phyloP scores from a whole-genome alignment of 2,113 vertebrate species.

The Hipposideros armiger region DNA sequence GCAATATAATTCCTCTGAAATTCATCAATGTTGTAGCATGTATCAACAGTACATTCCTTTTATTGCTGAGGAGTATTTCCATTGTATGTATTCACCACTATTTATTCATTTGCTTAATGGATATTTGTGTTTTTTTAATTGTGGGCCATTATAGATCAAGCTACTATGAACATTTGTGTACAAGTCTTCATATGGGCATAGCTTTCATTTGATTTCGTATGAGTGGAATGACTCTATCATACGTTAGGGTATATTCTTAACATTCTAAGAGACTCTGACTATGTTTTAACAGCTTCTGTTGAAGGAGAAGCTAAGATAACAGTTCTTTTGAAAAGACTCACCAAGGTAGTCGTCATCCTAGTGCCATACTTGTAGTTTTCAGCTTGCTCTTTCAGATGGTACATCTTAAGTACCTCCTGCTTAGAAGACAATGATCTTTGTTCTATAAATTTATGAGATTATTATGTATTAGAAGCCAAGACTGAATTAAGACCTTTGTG shows the following conservation, averaged over 20 bases:
- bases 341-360: background rate
- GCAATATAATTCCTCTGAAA: background rate
- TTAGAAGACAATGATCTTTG: background rate
- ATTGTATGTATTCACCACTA: background rate
- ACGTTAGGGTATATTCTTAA: background rate
- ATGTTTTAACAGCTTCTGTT: background rate
- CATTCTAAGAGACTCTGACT: conserved; percentile 1
- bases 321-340: background rate
- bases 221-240: background rate
- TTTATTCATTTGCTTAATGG: background rate
- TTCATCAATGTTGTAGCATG: background rate
- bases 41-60: background rate
- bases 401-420: background rate
- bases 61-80: background rate
- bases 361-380: background rate
- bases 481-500: background rate
- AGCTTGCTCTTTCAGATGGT: background rate
- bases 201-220: background rate
- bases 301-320: background rate
- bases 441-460: background rate
- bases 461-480: background rate
- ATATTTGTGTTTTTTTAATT: too few species aligned
- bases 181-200: background rate
- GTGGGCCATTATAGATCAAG: too few species aligned
- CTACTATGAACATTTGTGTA: too few species aligned